These are phyloP conservation scores for Xanthostigma xanthostigma DNA, from an alignment of 2,888 invertebrate genomes.

Conservation along the genomic window DNA sequence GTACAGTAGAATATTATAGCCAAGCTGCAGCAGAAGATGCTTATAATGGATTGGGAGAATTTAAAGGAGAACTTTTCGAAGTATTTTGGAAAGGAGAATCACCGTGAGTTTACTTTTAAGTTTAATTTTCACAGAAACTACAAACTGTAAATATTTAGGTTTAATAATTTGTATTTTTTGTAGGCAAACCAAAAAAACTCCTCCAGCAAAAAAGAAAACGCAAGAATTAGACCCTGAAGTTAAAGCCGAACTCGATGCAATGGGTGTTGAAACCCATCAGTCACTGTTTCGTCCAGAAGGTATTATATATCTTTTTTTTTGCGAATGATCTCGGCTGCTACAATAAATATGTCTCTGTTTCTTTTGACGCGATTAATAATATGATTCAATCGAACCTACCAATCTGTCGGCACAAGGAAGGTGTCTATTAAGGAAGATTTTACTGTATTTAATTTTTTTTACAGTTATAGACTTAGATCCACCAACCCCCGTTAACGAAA, in stretches of 20 bases:
- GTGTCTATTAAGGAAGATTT: too few species aligned
- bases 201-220: constrained; percentile 10
- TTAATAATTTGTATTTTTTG: background rate
- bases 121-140: constrained; percentile 21
- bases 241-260: constrained; percentile 51
- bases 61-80: constrained; percentile 44
- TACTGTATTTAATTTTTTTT: too few species aligned
- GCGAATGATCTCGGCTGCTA: too few species aligned
- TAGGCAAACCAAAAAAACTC: too few species aligned
- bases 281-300: constrained; percentile 21
- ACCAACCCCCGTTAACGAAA: too few species aligned
- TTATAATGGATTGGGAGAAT: constrained; percentile 41
- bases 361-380: too few species aligned
- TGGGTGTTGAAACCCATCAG: constrained; percentile 31
- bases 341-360: too few species aligned
- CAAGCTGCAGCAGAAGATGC: constrained; percentile 42
- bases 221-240: constrained; percentile 39
- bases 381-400: too few species aligned
- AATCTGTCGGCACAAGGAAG: too few species aligned
- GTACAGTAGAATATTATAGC: constrained; percentile 53
- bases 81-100: constrained; percentile 27
- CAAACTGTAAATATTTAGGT: background rate
- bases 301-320: constrained; percentile 2
- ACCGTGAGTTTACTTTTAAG: background rate
- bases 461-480: too few species aligned